Evolutionary conservation across 2,113 vertebrate genomes (phyloP).

Genomic region (Nibea coibor): DNA sequence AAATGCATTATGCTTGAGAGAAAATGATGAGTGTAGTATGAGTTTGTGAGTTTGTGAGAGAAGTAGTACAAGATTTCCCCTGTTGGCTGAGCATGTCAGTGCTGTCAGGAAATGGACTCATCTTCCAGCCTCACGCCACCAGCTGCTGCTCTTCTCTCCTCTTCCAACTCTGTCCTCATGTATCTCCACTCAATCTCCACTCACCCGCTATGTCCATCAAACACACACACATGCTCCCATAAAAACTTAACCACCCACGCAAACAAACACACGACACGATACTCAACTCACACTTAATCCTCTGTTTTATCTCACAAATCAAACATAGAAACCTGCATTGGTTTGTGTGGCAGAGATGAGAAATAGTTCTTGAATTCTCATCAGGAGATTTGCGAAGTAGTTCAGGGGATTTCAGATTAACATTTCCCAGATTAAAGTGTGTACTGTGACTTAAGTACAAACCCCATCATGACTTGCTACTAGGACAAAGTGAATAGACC

Average conservation of each 20-base stretch:
- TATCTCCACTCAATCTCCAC: not conserved
- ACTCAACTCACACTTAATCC: conserved; percentile 11
- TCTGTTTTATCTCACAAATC: conserved; percentile 11
- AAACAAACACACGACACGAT: conserved; percentile 2
- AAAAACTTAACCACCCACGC: not conserved
- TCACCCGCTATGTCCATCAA: conserved; percentile 13
- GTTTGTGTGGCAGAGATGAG: conserved; percentile 15
- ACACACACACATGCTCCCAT: not conserved
- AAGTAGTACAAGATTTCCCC: conserved; percentile 16
- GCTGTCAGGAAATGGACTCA: conserved; percentile 56
- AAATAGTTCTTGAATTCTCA: conserved; percentile 54
- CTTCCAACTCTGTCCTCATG: conserved; percentile 20
- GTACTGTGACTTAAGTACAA: conserved; percentile 30
- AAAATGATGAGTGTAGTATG: conserved; percentile 12
- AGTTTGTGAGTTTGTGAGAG: not conserved
- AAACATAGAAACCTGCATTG: not conserved
- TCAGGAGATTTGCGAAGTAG: conserved; percentile 51
- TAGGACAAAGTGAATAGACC: conserved; percentile 29
- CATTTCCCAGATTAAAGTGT: conserved; percentile 62
- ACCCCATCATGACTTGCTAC: not conserved
- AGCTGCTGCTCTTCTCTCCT: conserved; percentile 42
- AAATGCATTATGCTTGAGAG: conserved; percentile 27
- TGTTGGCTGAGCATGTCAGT: conserved; percentile 45
- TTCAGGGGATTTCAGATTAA: conserved; percentile 66
- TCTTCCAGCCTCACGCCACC: conserved; percentile 51